Evolutionary conservation across 2,797 vertebrate genomes (phyloP), one percentile per base, ranked within the genome.

Genomic region (Coregonus suidteri): DNA sequence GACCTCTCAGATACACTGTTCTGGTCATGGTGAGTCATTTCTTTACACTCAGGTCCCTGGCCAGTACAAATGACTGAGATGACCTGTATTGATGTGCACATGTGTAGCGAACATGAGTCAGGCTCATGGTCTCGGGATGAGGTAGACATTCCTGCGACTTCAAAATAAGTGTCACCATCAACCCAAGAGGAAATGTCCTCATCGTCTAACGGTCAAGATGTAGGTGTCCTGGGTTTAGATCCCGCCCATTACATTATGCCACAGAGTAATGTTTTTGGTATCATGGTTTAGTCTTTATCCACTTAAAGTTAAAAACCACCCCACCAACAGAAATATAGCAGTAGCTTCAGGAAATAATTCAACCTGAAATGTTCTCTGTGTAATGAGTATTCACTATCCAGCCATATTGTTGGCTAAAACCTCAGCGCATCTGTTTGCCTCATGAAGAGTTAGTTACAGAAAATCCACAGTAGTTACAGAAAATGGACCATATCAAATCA

Each of bases 1-100:
- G 98, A 0, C 98, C 98, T 0, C 94, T 99, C 37, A 77, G 72
- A 77, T 88, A 88, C 37, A 76, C 81, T 18, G 84, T 84, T 47
- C 68, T 70, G 68, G 37, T 70, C 18, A 73, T 73, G 51, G 71
- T 64, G 59, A 64, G 59, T 64, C 20, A 64, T n/a, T 47, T 47
- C 3, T 64, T 30, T 25, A 64, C 20, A 64, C 25, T 47, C 41
- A 47, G 41, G 41, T 47, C 41, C 59, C 59, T 64, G 59, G 4
- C n/a, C 1, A 64, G 20, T 25, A 30, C 7, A 64, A 64, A 64
- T 13, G 3, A 64, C 20, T 25, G 20, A 64, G 7, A 64, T 64
- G 3, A 20, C 2, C 59, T 25, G 6, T 20, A 15, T 20, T 16
- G 6, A 59, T n/a, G 18, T n/a, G 54, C 4, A 56, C 41, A 41